phyloP scores from a whole-genome alignment of 2,888 invertebrate genomes.

The Agrilus mali region DNA sequence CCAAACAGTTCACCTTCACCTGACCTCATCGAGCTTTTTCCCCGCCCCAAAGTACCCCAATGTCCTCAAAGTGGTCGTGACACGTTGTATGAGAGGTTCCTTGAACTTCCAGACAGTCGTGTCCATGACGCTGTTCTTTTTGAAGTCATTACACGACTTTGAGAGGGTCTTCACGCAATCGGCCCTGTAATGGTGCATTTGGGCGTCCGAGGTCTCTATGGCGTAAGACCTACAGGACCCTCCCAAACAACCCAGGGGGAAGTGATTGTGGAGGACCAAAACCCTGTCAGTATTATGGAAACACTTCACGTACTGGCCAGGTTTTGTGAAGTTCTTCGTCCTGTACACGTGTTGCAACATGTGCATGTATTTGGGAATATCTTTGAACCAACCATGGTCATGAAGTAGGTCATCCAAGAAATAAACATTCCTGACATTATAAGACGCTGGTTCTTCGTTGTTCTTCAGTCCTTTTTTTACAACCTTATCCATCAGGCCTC shows the following conservation, averaged over 20 bases:
- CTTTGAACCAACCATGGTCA: constrained; percentile 66
- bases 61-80: constrained; percentile 49
- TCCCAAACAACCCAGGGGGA: constrained; percentile 42
- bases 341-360: constrained; percentile 81
- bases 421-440: constrained; percentile 85
- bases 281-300: constrained; percentile 79
- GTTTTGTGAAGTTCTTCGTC: constrained; percentile 75
- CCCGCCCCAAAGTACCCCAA: constrained; percentile 49
- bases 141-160: constrained; percentile 64
- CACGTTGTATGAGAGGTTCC: constrained; percentile 52
- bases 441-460: constrained; percentile 55
- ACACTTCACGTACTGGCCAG: constrained; percentile 79
- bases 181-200: constrained; percentile 81
- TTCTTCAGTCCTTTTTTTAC: constrained; percentile 55
- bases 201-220: constrained; percentile 63
- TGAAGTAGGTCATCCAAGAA: constrained; percentile 80
- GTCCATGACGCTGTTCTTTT: constrained; percentile 63
- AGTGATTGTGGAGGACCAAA: constrained; percentile 76
- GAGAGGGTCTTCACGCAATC: constrained; percentile 75
- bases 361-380: constrained; percentile 64
- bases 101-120: constrained; percentile 73
- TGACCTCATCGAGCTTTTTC: constrained; percentile 9
- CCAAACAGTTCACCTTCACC: background rate
- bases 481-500: constrained; percentile 57
- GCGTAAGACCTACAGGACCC: constrained; percentile 64